Evolutionary conservation across 1,140 invertebrate genomes (phyloP).

Genomic region (Melanaphis sacchari): DNA sequence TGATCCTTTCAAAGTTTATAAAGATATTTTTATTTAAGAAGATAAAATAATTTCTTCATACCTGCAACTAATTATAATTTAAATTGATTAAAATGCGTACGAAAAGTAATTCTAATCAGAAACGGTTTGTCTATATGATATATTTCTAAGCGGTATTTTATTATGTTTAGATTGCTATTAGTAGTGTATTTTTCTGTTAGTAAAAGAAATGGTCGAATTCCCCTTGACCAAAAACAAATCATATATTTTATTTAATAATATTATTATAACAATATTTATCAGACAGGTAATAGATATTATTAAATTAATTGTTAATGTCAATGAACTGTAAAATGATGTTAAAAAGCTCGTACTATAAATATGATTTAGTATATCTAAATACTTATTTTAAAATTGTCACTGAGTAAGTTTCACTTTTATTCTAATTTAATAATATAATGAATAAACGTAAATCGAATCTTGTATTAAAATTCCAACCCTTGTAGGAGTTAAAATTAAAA

Average conservation of each 20-base stretch:
- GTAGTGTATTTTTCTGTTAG: not conserved
- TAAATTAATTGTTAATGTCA: too few relatives aligned
- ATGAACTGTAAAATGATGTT: too few relatives aligned
- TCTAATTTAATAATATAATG: too few relatives aligned
- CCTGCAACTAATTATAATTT: not conserved
- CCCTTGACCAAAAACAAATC: not conserved
- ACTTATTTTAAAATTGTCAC: too few relatives aligned
- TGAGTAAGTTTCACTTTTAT: too few relatives aligned
- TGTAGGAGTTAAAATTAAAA: not conserved
- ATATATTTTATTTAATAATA: too few relatives aligned
- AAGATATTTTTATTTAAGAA: not conserved
- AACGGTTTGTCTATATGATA: not conserved
- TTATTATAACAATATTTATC: too few relatives aligned
- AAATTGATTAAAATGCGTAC: not conserved
- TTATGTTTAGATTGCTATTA: not conserved
- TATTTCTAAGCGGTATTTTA: not conserved
- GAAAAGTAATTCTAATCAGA: not conserved
- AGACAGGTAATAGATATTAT: too few relatives aligned
- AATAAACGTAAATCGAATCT: too few relatives aligned
- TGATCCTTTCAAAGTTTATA: not conserved
- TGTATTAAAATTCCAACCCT: too few relatives aligned
- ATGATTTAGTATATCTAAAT: too few relatives aligned
- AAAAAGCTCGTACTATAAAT: too few relatives aligned
- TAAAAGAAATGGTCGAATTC: not conserved
- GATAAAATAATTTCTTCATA: not conserved